Conservation (phyloP, 2,797 vertebrate species). For the Cephalopachus bancanus region DNA sequence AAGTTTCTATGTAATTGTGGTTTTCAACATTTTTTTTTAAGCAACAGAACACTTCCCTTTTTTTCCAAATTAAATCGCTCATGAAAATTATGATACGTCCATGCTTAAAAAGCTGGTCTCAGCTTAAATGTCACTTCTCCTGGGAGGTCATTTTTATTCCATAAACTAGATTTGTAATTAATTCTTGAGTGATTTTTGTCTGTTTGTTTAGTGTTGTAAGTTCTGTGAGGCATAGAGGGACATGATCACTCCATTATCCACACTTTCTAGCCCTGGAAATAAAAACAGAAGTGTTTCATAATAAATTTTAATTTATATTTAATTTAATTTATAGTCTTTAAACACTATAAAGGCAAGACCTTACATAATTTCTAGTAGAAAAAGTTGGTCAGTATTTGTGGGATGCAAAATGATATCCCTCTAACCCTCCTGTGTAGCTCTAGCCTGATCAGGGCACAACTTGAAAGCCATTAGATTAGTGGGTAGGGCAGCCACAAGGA, state of each 20-base stretch:
- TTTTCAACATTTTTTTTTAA: not conserved
- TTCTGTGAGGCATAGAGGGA: not conserved
- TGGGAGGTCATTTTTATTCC: slow-evolving; percentile 17
- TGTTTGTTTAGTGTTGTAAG: not conserved
- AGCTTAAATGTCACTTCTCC: not conserved
- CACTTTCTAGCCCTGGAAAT: not conserved
- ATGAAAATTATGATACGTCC: slow-evolving; percentile 1
- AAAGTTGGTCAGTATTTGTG: not conserved
- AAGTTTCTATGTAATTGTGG: not conserved
- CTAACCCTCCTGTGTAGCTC: not conserved
- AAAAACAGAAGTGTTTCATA: not conserved
- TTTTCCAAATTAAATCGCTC: not conserved
- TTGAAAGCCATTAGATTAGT: not conserved
- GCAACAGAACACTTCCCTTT: not conserved
- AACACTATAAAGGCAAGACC: not conserved
- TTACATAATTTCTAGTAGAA: not conserved
- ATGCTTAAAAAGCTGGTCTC: not conserved
- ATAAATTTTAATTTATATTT: not conserved
- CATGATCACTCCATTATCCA: not conserved
- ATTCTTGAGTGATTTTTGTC: not conserved
- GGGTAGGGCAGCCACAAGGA: not conserved
- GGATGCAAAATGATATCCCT: not conserved
- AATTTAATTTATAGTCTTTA: not conserved
- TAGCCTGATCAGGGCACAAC: not conserved
- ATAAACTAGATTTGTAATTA: slow-evolving; percentile 35